Conservation (phyloP, 2,113 vertebrate genomes). For the Protobothrops flavoviridis region DNA sequence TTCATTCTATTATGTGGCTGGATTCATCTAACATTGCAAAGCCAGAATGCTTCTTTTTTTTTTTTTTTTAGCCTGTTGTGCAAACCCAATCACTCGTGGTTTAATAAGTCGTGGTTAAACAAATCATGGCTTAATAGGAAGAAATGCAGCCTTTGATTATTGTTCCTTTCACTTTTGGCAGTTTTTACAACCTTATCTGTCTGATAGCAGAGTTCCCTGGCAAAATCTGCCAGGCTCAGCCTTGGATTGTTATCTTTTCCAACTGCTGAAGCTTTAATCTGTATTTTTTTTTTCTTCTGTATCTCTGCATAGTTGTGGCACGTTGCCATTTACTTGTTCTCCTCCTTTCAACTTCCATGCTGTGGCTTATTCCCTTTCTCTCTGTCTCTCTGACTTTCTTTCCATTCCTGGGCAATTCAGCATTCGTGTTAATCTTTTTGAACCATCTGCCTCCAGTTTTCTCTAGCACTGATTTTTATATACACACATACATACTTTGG, state of each 20-base stretch:
- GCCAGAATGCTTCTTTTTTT: not conserved
- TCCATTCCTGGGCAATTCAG: not conserved
- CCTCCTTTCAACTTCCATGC: not conserved
- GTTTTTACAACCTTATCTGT: not conserved
- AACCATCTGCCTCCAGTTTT: not conserved
- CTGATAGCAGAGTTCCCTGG: not conserved
- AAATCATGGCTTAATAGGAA: not conserved
- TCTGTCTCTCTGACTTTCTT: not conserved
- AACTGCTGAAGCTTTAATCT: not conserved
- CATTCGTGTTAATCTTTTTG: not conserved
- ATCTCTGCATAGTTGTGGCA: not conserved
- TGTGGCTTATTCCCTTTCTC: not conserved
- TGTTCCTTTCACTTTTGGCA: not conserved
- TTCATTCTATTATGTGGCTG: not conserved
- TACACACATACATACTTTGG: no score
- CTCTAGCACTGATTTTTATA: not conserved
- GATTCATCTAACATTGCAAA: not conserved
- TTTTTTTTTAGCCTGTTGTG: not conserved
- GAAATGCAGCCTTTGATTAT: not conserved
- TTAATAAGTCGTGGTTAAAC: not conserved
- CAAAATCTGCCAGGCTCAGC: not conserved
- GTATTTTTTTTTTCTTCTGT: not conserved
- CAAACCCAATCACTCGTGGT: not conserved
- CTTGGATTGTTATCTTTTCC: no score
- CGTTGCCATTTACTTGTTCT: not conserved